These are phyloP conservation scores for Oreochromis spilurus DNA, from an alignment of 2,113 vertebrate species.

Conservation along the genomic window DNA sequence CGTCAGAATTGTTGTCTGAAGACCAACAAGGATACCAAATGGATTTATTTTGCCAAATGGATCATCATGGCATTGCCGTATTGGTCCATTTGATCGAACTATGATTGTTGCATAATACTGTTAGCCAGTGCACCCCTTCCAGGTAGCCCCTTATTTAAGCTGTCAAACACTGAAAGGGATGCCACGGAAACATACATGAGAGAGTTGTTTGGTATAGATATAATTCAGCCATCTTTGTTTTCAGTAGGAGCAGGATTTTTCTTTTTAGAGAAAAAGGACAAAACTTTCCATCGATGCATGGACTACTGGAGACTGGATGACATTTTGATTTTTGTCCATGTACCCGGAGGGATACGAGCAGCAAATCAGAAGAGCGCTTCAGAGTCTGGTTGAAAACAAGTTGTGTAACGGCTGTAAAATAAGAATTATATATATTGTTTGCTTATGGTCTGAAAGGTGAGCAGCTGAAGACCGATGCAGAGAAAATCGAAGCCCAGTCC, in stretches of 20 bases:
- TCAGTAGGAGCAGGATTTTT: background rate
- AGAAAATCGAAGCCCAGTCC: background rate
- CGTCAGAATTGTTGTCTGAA: too few relatives aligned
- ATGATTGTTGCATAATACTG: background rate
- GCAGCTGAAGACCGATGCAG: background rate
- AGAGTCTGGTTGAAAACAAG: background rate
- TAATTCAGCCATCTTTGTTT: background rate
- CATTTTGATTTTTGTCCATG: background rate
- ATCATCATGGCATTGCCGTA: too few relatives aligned
- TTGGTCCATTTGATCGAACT: too few relatives aligned
- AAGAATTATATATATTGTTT: fast-evolving
- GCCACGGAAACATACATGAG: background rate
- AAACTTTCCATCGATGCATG: background rate
- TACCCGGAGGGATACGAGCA: background rate
- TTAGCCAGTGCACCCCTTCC: background rate
- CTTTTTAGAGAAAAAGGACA: background rate
- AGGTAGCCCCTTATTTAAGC: background rate
- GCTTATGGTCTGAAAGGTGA: background rate
- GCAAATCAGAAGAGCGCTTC: background rate
- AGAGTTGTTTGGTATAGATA: fast-evolving
- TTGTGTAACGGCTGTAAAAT: background rate
- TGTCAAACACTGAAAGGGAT: background rate
- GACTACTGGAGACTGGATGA: background rate
- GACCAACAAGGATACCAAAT: too few relatives aligned
- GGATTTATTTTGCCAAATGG: too few relatives aligned